Evolutionary conservation across 2,113 vertebrate genomes (phyloP).

Genomic region (Boulengeromyrus knoepffleri): DNA sequence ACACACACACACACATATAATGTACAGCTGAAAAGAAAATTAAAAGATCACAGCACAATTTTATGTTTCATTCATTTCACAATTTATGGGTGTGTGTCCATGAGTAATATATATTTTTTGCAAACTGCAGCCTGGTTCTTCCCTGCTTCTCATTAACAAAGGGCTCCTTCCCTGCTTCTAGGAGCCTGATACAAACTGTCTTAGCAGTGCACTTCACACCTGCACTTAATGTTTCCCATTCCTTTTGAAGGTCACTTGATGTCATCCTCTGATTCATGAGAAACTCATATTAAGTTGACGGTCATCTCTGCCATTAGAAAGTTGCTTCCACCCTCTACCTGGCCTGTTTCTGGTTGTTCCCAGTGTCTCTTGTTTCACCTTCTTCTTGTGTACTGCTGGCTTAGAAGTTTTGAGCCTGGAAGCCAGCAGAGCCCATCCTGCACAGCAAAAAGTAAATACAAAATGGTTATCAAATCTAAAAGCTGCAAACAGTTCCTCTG

Average conservation of each 20-base stretch:
- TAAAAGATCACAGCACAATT: not conserved
- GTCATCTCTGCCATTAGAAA: not conserved
- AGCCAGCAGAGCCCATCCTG: slow-evolving; percentile 70
- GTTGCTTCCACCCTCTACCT: not conserved
- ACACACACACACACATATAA: not conserved
- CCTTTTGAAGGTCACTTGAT: not conserved
- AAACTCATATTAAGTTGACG: not conserved
- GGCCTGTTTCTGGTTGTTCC: not conserved
- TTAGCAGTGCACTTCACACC: not conserved
- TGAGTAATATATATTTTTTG: not conserved
- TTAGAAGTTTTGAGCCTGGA: no score
- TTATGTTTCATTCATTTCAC: not conserved
- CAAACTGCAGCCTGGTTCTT: not conserved
- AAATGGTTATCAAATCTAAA: not conserved
- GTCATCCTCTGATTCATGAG: not conserved
- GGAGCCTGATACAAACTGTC: not conserved
- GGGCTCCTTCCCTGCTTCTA: not conserved
- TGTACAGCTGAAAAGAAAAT: not conserved
- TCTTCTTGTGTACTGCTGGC: no score
- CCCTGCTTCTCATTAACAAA: not conserved
- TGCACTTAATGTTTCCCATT: not conserved
- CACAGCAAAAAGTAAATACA: slow-evolving; percentile 23
- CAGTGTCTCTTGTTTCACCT: not conserved
- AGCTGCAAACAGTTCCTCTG: not conserved
- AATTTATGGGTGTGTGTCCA: not conserved